Evolutionary conservation across 2,888 invertebrate species (phyloP).

Genomic region (Julus scandinavius): DNA sequence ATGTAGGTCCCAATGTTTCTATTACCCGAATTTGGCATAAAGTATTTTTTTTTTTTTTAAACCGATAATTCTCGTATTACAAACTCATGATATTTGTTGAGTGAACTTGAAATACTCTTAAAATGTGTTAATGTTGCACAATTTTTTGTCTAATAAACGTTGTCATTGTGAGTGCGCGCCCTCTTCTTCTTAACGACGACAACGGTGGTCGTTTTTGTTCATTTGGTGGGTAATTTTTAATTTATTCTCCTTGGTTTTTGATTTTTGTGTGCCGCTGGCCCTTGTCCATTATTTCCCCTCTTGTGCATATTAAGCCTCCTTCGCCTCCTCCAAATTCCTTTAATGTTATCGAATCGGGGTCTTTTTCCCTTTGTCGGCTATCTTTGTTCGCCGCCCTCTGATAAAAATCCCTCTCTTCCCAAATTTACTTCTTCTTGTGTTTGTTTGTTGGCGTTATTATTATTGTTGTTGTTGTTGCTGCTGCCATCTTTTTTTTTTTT

Average conservation of each 20-base stretch:
- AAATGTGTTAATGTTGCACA: too few species aligned
- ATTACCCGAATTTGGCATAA: too few species aligned
- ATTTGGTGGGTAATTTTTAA: background rate
- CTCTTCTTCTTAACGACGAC: background rate
- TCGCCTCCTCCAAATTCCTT: background rate
- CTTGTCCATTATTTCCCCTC: background rate
- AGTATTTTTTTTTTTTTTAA: too few species aligned
- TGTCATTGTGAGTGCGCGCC: too few species aligned
- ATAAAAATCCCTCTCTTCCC: conserved; percentile 29
- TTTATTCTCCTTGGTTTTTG: conserved; percentile 39
- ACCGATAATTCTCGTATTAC: too few species aligned
- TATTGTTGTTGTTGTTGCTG: background rate
- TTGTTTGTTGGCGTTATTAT: background rate
- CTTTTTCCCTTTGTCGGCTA: conserved; percentile 21
- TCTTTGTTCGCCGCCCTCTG: conserved; percentile 35
- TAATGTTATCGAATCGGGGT: conserved; percentile 32
- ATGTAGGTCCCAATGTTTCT: too few species aligned
- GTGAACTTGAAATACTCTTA: too few species aligned
- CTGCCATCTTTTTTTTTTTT: background rate
- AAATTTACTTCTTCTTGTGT: background rate
- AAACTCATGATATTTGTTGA: too few species aligned
- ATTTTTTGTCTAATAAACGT: too few species aligned
- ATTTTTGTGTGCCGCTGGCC: background rate
- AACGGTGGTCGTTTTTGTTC: background rate
- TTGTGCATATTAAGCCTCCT: background rate